A percentile compares a stretch with the other conserved stretches of the same genome.
Conservation (phyloP, 2,113 vertebrate genomes). For the Carassius carassius region DNA sequence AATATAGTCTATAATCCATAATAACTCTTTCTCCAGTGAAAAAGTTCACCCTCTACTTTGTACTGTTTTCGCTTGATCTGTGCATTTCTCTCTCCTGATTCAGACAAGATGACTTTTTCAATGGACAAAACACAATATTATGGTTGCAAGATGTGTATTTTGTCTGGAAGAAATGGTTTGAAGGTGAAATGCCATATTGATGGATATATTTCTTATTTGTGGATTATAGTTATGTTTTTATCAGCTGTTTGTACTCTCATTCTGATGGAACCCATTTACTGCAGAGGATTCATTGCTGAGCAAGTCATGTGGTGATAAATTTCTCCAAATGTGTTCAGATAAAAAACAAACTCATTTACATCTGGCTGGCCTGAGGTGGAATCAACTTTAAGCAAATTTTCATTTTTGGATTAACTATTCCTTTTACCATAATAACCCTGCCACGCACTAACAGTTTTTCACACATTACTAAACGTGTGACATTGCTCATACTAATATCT, state of each 20-base stretch:
- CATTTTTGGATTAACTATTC: background rate
- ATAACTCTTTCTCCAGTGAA: background rate
- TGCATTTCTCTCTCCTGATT: background rate
- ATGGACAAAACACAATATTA: too few relatives aligned
- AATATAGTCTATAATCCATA: background rate
- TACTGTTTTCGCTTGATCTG: background rate
- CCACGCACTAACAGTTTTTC: background rate
- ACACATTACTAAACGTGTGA: background rate
- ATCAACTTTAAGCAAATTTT: background rate
- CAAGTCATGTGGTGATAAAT: background rate
- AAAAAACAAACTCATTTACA: too few relatives aligned
- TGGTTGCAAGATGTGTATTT: background rate
- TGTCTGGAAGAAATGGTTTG: background rate
- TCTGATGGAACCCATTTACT: background rate
- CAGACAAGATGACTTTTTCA: background rate
- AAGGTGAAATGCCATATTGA: background rate
- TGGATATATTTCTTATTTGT: too few relatives aligned
- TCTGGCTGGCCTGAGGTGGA: too few relatives aligned
- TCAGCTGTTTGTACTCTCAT: background rate
- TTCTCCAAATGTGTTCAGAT: background rate
- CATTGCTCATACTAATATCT: background rate
- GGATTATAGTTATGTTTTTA: background rate
- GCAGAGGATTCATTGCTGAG: background rate
- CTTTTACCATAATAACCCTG: background rate
- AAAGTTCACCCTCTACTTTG: background rate